Percentiles rank a stretch among this genome's conserved stretches.
Conservation (phyloP, 2,888 invertebrate genomes). For the Tuberolachnus salignus region DNA sequence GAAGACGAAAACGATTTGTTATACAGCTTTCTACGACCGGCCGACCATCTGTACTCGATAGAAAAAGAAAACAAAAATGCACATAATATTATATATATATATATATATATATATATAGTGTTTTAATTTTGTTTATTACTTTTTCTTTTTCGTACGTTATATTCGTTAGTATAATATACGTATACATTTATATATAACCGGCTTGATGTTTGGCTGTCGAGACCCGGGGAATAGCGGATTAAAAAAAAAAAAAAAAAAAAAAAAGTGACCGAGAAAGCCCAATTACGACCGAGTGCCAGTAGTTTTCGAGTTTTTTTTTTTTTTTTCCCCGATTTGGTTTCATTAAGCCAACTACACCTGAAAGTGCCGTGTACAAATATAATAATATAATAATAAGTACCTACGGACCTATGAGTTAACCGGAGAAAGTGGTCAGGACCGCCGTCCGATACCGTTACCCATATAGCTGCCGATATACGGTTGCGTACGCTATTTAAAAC, state of each 20-base stretch:
- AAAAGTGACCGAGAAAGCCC: constrained; percentile 49
- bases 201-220: background rate
- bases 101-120: too few relatives aligned
- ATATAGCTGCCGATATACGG: background rate
- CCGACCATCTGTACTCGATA: background rate
- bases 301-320: constrained; percentile 11
- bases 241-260: constrained; percentile 3
- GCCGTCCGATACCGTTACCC: constrained; percentile 44
- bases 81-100: background rate
- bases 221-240: background rate
- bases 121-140: constrained; percentile 25
- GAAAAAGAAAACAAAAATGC: background rate
- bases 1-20: constrained; percentile 33
- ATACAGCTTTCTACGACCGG: constrained; percentile 8
- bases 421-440: constrained; percentile 47
- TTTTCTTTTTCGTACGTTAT: background rate
- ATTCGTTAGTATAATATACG: background rate
- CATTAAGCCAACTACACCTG: constrained; percentile 15
- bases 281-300: constrained; percentile 11
- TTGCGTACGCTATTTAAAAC: background rate
- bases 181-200: background rate
- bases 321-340: background rate
- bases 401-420: background rate
- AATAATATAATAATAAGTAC: background rate
- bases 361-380: background rate